A percentile compares a stretch with the other conserved stretches of the same genome.
These are phyloP conservation scores for Bos javanicus DNA, from an alignment of 2,113 vertebrate species.

Conservation along the genomic window DNA sequence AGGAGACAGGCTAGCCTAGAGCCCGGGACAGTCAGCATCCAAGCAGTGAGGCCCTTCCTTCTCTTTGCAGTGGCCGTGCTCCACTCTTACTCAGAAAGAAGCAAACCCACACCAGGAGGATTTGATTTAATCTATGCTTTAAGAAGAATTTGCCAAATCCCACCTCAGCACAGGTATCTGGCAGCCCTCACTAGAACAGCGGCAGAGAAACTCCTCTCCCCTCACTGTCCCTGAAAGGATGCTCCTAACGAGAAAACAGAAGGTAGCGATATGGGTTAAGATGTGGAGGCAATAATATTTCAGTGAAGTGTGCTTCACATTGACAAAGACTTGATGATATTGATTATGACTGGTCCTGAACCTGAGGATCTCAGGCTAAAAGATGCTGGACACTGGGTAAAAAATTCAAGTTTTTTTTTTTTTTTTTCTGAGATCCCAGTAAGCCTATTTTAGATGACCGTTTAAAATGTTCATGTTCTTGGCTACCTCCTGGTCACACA, in stretches of 20 bases:
- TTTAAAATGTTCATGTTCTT: background rate
- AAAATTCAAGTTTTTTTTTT: background rate
- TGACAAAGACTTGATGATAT: background rate
- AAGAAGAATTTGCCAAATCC: background rate
- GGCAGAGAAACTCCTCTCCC: background rate
- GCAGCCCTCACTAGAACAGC: background rate
- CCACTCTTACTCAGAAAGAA: background rate
- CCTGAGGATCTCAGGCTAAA: background rate
- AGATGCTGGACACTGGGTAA: background rate
- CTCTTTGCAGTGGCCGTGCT: background rate
- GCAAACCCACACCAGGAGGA: background rate
- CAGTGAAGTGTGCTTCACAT: background rate
- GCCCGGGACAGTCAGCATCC: background rate
- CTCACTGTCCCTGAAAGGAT: fast-evolving
- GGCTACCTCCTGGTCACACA: background rate
- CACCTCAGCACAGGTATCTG: background rate
- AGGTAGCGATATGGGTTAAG: background rate
- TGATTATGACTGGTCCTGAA: background rate
- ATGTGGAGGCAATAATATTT: background rate
- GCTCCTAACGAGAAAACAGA: background rate
- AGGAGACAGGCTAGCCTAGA: background rate
- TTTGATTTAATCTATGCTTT: background rate
- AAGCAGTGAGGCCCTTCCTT: too few species aligned
- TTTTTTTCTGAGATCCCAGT: background rate
- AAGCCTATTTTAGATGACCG: background rate